A percentile compares a stretch with the other conserved stretches of the same genome.
Evolutionary conservation across 2,888 invertebrate species (phyloP).

Genomic region (Scelioninae gen. 2): DNA sequence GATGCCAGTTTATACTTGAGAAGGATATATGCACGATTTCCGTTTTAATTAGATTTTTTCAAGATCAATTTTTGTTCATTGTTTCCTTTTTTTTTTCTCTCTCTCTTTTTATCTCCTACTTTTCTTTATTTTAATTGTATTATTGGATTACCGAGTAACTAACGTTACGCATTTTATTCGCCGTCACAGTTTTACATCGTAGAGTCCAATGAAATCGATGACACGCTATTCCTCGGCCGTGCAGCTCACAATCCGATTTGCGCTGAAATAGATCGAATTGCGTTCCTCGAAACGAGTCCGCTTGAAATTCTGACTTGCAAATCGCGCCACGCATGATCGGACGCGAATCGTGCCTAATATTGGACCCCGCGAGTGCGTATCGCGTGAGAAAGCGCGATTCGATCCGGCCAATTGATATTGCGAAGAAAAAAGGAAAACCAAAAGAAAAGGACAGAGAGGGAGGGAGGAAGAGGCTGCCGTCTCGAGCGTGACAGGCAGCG

Average conservation of each 20-base stretch:
- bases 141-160: too few species aligned
- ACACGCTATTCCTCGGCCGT: too few species aligned
- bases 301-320: slow-evolving; percentile 46
- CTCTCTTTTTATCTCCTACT: too few species aligned
- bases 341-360: slow-evolving; percentile 18
- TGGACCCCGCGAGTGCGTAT: slow-evolving; percentile 10
- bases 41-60: too few species aligned
- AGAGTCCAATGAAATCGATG: too few species aligned
- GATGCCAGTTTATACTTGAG: too few species aligned
- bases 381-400: slow-evolving; percentile 35
- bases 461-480: slow-evolving; percentile 10
- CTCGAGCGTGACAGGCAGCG: slow-evolving; percentile 24
- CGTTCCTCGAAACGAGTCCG: slow-evolving; percentile 26
- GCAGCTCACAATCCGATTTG: background rate
- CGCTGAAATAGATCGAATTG: slow-evolving; percentile 14
- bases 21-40: too few species aligned
- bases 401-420: slow-evolving; percentile 1
- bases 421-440: background rate
- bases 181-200: too few species aligned
- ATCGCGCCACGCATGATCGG: slow-evolving; percentile 48
- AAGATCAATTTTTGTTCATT: too few species aligned
- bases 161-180: too few species aligned
- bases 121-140: too few species aligned
- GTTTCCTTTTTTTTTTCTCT: too few species aligned
- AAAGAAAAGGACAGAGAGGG: background rate